phyloP scores from a whole-genome alignment of 1,140 invertebrate genomes.

The Lithobius niger region DNA sequence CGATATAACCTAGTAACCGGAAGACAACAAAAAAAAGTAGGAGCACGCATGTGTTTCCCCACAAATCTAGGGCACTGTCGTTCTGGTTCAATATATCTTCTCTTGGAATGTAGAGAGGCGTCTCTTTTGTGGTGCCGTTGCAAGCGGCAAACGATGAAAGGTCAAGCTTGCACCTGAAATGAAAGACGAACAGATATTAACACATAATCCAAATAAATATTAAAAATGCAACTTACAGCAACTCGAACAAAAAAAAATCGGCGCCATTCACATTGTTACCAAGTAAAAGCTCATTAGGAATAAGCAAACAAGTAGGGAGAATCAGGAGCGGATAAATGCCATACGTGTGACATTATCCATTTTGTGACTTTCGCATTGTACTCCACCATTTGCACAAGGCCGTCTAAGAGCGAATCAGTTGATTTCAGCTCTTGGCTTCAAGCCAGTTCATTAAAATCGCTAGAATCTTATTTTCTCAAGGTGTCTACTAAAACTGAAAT shows the following conservation, averaged over 20 bases:
- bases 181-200: neutral
- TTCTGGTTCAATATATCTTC: slow-evolving; percentile 51
- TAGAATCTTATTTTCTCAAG: too few relatives aligned
- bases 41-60: slow-evolving; percentile 61
- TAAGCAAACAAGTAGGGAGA: neutral
- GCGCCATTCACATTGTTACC: neutral
- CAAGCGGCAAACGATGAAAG: slow-evolving; percentile 53
- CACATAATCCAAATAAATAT: slow-evolving; percentile 1
- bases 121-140: slow-evolving; percentile 32
- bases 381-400: too few relatives aligned
- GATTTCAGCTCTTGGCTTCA: too few relatives aligned
- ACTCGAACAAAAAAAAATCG: slow-evolving; percentile 4
- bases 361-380: neutral
- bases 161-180: slow-evolving; percentile 43
- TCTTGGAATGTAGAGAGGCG: slow-evolving; percentile 41
- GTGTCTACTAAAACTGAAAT: too few relatives aligned
- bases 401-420: too few relatives aligned
- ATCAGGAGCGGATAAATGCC: neutral
- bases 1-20: slow-evolving; percentile 55
- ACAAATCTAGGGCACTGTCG: slow-evolving; percentile 44
- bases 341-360: neutral
- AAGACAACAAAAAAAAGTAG: slow-evolving; percentile 57
- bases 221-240: neutral
- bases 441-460: too few relatives aligned
- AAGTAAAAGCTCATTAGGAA: neutral